Base-by-base conservation (phyloP, 2,797 vertebrate species). In the Odontamblyopus lacepedii region DNA sequence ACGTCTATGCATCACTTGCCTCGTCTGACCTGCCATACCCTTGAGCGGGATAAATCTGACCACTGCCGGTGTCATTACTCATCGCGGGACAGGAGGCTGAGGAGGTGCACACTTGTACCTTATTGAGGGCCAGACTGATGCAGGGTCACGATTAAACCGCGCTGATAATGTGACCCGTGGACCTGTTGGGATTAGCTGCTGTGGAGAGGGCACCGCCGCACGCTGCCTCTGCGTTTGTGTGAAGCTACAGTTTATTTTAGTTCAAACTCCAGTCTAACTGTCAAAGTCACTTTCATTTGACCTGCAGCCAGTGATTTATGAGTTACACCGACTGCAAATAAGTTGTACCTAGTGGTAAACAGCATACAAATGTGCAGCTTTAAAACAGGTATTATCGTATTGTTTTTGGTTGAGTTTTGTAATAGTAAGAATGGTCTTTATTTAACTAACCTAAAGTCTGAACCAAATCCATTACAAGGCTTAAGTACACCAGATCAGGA, bases 111-210 rank as follows among this genome's bases (percentile, higher is more conserved):
- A 73, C 61, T 53, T 63, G 13, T n/a, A 29, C 30, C 56, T 78
- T 76, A 85, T 78, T 85, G 81, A 82, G 84, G 75, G 64, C 55
- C 4, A 1, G 57, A 87, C 83, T 85, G 86, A 85, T 85, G 60
- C 78, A 68, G 71, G 77, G 77, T 87, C 84, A 85, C 78, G 79
- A 81, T 81, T 79, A 69, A 79, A 89, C 86, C 76, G 51, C 68
- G 73, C 59, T 60, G 70, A 85, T 86, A 81, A 81, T 81, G 73
- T 72, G 76, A 80, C 78, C 73, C 77, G 56, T 66, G 76, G 76
- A 72, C 73, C 76, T 82, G 77, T 78, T 74, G 71, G 73, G 80
- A 88, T 86, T 86, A 81, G 82, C 65, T 76, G 78, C 70, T 69
- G 23, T 67, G 63, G 35, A 70, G 67, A 75, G 55, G 35, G 76